phyloP scores from a whole-genome alignment of 2,888 invertebrate species.

The Aleiodes testaceus region DNA sequence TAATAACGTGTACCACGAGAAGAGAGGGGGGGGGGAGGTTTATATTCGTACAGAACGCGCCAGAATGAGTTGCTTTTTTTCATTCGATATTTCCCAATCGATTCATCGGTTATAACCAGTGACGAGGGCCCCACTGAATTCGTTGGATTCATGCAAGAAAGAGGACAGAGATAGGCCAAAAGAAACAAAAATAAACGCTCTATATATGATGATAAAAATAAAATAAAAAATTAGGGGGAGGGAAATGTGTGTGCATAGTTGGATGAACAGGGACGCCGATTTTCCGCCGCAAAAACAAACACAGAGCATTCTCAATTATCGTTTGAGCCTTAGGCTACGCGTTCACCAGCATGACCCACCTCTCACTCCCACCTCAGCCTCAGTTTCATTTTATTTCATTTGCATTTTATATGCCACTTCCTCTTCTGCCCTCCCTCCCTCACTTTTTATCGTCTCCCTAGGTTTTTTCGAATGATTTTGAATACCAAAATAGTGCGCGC shows the following conservation, averaged over 20 bases:
- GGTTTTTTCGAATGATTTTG: constrained; percentile 8
- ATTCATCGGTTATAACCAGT: constrained; percentile 41
- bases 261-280: constrained; percentile 36
- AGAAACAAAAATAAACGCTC: background rate
- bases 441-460: constrained; percentile 6
- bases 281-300: constrained; percentile 42
- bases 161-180: background rate
- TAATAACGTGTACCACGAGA: constrained; percentile 34
- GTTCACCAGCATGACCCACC: background rate
- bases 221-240: constrained; percentile 4
- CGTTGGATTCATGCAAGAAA: constrained; percentile 15
- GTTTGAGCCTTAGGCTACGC: constrained; percentile 41
- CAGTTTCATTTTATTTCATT: constrained; percentile 38
- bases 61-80: constrained; percentile 4
- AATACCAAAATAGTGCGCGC: constrained; percentile 1
- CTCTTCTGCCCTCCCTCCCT: background rate
- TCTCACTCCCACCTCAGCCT: background rate
- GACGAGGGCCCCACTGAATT: too few relatives aligned
- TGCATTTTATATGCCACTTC: constrained; percentile 33
- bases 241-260: constrained; percentile 27
- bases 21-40: background rate
- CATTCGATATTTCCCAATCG: constrained; percentile 40
- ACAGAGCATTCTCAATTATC: constrained; percentile 44
- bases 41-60: constrained; percentile 1
- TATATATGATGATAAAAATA: constrained; percentile 5